Base-by-base conservation (phyloP, 1,140 invertebrate genomes). In the Aleiodes sp. region DNA sequence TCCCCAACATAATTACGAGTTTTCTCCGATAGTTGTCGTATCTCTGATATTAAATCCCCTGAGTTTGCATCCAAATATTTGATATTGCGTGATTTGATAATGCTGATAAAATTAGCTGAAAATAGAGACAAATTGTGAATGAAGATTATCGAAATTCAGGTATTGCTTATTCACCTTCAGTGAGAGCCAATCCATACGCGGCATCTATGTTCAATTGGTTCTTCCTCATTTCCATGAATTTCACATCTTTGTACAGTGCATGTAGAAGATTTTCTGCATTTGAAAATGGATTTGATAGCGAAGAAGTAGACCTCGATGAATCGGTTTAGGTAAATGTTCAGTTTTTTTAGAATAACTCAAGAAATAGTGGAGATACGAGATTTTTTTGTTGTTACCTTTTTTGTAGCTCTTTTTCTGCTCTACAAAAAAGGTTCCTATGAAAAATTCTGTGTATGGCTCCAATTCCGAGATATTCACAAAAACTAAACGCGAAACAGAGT, bases 191-290 rank as follows among this genome's bases (percentile, higher is more conserved):
- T 29, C 80, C 79, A 4, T 78, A 78, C 39, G 72, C 75, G 3
- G 70, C 71, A 63, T 84, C 82, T 0, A 73, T 26, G 52, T 83
- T 84, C 76, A 83, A 81, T 68, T 83, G 75, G 4, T 71, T 14
- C 7, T 75, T 67, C 61, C 78, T 77, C 4, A 68, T 60, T 12
- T 61, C 35, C 10, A 77, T 73, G 35, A 75, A 84, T 37, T 75
- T 29, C 2, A 83, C 64, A 37, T 74, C 71, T 43, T 76, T 79
- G 7, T 69, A 65, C 1, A 83, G 67, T 2, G 74, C 39, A 9
- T 28, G 0, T 8, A 10, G 9, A 66, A 57, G 16, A 59, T 60
- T 56, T 52, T 39, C 65, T 72, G 10, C 21, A 26, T 24, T 52
- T n/a, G n/a, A n/a, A n/a, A n/a, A n/a, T n/a, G n/a, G n/a, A n/a